Evolutionary conservation across 2,888 invertebrate species (phyloP).

Genomic region (Rhagonycha lutea): DNA sequence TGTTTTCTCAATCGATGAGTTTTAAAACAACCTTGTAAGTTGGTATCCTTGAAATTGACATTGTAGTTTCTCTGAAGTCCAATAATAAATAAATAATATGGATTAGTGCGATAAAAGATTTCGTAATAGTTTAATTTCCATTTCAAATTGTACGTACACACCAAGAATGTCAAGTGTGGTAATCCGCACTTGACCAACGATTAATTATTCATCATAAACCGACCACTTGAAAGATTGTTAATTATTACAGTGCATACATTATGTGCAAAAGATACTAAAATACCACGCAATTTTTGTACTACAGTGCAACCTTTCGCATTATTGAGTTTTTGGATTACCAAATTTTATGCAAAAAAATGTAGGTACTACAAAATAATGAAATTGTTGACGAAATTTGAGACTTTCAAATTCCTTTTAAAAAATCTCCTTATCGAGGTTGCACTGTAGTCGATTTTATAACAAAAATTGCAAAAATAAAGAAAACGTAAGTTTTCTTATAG

Average conservation of each 20-base stretch:
- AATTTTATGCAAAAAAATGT: too few species aligned
- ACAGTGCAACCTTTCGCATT: too few species aligned
- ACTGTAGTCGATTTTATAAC: not conserved
- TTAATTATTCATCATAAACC: not conserved
- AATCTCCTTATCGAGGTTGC: too few species aligned
- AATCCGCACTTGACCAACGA: not conserved
- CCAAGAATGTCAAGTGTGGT: not conserved
- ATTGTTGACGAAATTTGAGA: too few species aligned
- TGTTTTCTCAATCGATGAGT: not conserved
- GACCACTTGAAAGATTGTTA: not conserved
- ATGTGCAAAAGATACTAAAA: not conserved
- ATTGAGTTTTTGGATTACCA: too few species aligned
- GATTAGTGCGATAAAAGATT: not conserved
- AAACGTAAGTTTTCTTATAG: not conserved
- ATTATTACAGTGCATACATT: not conserved
- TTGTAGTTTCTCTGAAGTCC: not conserved
- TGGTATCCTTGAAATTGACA: conserved; percentile 1
- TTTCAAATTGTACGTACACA: not conserved
- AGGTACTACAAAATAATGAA: too few species aligned
- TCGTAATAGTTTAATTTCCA: not conserved
- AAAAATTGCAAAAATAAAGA: not conserved
- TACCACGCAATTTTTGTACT: too few species aligned
- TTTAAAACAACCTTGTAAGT: not conserved
- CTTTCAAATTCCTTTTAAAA: too few species aligned
- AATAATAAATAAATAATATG: not conserved